phyloP scores from a whole-genome alignment of 2,888 invertebrate genomes.

The Eupsilia transversa region DNA sequence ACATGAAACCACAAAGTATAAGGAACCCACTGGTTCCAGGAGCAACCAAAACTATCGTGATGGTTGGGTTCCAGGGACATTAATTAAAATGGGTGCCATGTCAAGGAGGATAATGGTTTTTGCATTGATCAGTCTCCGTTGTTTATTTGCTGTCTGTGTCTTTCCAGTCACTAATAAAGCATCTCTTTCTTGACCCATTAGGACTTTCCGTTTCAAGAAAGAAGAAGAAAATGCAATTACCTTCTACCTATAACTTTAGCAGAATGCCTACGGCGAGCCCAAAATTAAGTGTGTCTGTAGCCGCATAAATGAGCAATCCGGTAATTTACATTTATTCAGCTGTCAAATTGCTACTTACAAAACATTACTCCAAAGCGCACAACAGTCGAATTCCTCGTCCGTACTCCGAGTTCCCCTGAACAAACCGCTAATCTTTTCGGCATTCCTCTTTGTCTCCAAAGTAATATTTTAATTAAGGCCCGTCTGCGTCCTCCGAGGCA shows the following conservation, averaged over 20 bases:
- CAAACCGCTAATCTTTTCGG: constrained; percentile 81
- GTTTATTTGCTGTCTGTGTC: neutral
- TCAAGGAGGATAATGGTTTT: neutral
- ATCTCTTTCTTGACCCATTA: neutral
- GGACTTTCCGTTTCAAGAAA: no score
- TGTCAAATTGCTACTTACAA: constrained; percentile 5
- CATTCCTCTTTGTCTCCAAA: constrained; percentile 81
- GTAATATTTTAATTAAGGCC: constrained; percentile 86
- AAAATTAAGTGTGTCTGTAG: neutral
- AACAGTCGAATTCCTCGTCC: constrained; percentile 20
- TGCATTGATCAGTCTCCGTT: neutral
- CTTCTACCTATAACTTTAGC: neutral
- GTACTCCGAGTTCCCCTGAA: constrained; percentile 50
- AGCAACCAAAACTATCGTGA: neutral
- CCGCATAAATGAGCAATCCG: neutral
- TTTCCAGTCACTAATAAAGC: neutral
- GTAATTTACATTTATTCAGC: neutral
- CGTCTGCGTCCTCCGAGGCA: constrained; percentile 74
- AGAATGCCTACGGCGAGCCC: neutral
- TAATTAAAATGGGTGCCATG: neutral
- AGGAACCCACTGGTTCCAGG: neutral
- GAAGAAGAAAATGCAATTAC: neutral
- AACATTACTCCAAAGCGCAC: neutral
- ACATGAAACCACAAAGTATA: neutral
- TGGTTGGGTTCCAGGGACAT: neutral